Percentiles rank a stretch among this genome's conserved stretches.
phyloP scores from a whole-genome alignment of 2,888 invertebrate species.

The Lycophotia porphyrea region DNA sequence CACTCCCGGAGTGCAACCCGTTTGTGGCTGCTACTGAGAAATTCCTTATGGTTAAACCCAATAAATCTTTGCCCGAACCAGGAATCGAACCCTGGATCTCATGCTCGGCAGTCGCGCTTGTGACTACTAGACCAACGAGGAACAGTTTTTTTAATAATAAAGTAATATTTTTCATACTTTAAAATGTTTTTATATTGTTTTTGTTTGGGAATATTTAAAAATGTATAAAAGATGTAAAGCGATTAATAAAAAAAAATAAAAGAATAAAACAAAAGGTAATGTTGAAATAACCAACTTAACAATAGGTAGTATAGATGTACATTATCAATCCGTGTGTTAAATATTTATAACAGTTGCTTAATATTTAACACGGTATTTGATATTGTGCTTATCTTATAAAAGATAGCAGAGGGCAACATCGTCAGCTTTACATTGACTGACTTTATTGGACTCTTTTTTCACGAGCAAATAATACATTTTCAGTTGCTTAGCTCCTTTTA shows the following conservation, averaged over 20 bases:
- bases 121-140: no score
- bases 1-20: no score
- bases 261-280: neutral
- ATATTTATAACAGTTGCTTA: neutral
- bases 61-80: no score
- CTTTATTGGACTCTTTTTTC: neutral
- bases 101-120: no score
- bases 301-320: neutral
- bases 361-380: neutral
- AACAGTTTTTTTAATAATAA: neutral
- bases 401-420: neutral
- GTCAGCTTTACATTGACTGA: neutral
- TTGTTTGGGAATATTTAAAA: no score
- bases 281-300: neutral
- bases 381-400: neutral
- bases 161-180: no score
- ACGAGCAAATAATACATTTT: neutral
- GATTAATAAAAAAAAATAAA: no score
- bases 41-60: no score
- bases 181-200: no score
- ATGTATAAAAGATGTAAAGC: no score
- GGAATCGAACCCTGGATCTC: no score
- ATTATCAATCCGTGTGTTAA: neutral
- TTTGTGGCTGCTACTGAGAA: no score
- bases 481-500: neutral